These are phyloP conservation scores for Laticauda laticaudata DNA, from an alignment of 2,113 vertebrate species.

Conservation along the genomic window DNA sequence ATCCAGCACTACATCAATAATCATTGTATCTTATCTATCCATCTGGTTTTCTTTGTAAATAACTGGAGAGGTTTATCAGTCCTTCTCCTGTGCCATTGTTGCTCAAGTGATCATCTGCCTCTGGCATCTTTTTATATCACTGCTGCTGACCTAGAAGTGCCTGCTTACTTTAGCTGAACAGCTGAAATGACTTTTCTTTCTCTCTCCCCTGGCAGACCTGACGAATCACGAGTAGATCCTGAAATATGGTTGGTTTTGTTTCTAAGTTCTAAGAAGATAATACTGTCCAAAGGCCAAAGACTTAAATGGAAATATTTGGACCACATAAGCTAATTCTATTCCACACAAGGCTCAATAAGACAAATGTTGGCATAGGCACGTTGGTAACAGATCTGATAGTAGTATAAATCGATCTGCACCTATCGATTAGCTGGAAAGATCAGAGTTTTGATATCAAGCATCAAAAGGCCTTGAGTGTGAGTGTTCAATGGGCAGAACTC, in stretches of 20 bases:
- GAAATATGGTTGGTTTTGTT: background rate
- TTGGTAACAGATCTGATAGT: background rate
- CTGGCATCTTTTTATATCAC: background rate
- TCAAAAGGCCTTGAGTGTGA: too few species aligned
- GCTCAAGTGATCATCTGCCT: background rate
- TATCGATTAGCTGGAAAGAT: background rate
- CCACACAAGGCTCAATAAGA: background rate
- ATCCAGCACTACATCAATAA: background rate
- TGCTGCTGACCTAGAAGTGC: background rate
- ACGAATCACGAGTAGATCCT: background rate
- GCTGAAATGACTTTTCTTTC: background rate
- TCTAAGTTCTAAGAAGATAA: background rate
- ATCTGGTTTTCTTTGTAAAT: background rate
- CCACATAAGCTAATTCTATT: background rate
- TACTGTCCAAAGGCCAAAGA: background rate
- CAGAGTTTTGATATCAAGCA: background rate
- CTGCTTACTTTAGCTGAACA: background rate
- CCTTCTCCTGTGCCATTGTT: background rate
- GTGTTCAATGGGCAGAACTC: background rate
- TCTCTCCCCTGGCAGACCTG: background rate
- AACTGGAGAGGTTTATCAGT: background rate
- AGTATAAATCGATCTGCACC: background rate
- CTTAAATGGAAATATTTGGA: background rate
- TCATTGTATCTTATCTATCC: background rate
- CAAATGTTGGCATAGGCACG: background rate